Evolutionary conservation across 2,797 vertebrate genomes (phyloP), one percentile per base, ranked within the genome.

Genomic region (Syndactyla subalaris): DNA sequence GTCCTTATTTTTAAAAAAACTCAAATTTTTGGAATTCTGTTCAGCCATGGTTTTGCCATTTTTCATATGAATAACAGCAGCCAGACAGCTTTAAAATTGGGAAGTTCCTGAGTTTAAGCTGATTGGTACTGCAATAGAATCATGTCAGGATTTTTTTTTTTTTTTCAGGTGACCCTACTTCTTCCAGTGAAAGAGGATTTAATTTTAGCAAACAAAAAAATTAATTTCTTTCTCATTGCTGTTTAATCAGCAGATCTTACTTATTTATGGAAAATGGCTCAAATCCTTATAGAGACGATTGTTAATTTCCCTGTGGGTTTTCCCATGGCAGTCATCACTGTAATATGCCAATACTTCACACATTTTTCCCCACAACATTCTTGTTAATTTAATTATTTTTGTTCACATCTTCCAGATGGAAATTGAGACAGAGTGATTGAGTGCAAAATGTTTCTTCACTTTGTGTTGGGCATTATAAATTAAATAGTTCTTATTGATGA

Each of bases 381-480:
- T 79, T 68, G 49, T 91, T 92, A 84, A 70, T 74, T 92, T 75
- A 83, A 83, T 77, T 95, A 87, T 85, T 95, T 96, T 93, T 89
- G 84, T 82, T 88, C 63, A 54, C 43, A 63, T 85, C 90, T 86
- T 95, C 76, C 86, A 92, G 92, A 94, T 89, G 63, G 92, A 92
- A 96, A 88, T 41, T 73, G 67, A 93, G 63, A 88, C 43, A 76
- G 52, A 85, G 10, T 76, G 51, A 90, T 88, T 84, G 86, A 95
- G 65, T 78, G 62, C 43, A 90, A 89, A 82, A 90, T 89, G 46
- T 93, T 95, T 95, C 77, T 85, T 89, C 46, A 30, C 14, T 93
- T 84, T 81, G 22, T 75, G 55, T 81, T 73, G 73, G 80, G 67
- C 84, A 67, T 93, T 95, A 73, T 79, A 95, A 92, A 93, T 93